Percentiles rank a stretch among this genome's conserved stretches.
Evolutionary conservation across 1,140 invertebrate genomes (phyloP).

Genomic region (Sycophaga agraensis): DNA sequence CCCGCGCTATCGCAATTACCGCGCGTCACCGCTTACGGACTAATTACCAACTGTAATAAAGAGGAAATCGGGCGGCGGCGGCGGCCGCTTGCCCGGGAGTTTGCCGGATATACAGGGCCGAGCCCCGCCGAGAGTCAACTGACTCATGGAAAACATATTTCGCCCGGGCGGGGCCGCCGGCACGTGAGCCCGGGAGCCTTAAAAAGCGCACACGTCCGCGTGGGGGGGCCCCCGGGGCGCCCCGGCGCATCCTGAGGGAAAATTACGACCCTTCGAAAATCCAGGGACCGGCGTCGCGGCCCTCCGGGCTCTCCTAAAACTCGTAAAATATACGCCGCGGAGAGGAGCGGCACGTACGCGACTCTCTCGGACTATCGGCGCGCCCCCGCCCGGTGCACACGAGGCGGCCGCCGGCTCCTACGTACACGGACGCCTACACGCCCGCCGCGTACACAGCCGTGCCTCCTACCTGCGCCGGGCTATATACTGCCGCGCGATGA

Average conservation of each 20-base stretch:
- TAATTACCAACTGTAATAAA: too few relatives aligned
- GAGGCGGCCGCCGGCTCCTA: not conserved
- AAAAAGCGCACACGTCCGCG: not conserved
- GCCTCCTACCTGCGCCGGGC: too few relatives aligned
- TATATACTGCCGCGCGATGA: slow-evolving; percentile 2
- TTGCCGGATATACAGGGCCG: too few relatives aligned
- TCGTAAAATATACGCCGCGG: slow-evolving; percentile 8
- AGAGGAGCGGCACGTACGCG: slow-evolving; percentile 11
- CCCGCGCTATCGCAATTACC: too few relatives aligned
- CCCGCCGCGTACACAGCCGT: too few relatives aligned
- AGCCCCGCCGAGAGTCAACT: not conserved
- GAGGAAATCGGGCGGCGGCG: too few relatives aligned
- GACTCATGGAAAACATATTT: not conserved
- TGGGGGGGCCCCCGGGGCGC: not conserved
- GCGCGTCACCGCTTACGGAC: too few relatives aligned
- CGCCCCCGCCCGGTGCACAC: not conserved
- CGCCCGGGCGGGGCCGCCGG: too few relatives aligned
- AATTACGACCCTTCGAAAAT: slow-evolving; percentile 18
- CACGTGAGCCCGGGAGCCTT: not conserved
- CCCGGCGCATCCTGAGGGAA: slow-evolving; percentile 10
- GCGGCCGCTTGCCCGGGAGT: too few relatives aligned
- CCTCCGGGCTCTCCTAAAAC: slow-evolving; percentile 7
- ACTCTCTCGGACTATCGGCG: not conserved
- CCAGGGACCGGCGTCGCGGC: not conserved
- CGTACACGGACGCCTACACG: slow-evolving; percentile 21